Conservation (phyloP, 37 sponge, comb jelly and placozoan species). For the Axinella damicornis region DNA sequence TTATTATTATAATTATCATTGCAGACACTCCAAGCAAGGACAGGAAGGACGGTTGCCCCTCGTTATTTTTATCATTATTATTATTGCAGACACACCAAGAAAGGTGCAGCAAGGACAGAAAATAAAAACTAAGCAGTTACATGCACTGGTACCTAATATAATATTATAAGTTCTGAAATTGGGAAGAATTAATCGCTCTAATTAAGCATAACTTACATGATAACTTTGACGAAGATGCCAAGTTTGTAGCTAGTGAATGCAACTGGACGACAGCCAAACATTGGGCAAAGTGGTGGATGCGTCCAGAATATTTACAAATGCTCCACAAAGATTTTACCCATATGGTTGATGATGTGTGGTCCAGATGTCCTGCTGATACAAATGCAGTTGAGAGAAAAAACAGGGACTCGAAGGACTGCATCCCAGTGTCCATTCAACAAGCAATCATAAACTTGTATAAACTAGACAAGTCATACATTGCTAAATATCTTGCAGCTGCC, state of each 20-base stretch:
- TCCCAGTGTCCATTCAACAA: background rate
- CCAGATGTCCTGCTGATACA: background rate
- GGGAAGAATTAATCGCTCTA: too few relatives aligned
- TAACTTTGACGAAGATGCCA: background rate
- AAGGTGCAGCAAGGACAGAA: too few relatives aligned
- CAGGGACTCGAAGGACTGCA: background rate
- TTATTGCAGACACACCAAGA: too few relatives aligned
- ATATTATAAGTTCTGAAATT: too few relatives aligned
- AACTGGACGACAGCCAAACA: background rate
- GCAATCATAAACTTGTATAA: background rate
- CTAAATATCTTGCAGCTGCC: slow-evolving; percentile 10
- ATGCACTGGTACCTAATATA: too few relatives aligned
- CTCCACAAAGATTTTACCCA: background rate
- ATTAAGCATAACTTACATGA: too few relatives aligned
- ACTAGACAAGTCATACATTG: slow-evolving; percentile 15
- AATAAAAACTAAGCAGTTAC: too few relatives aligned
- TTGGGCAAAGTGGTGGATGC: slow-evolving; percentile 15
- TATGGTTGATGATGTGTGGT: background rate
- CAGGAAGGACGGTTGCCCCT: too few relatives aligned
- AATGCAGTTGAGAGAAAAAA: slow-evolving; percentile 7
- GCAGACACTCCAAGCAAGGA: too few relatives aligned
- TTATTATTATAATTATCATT: too few relatives aligned
- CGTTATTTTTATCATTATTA: too few relatives aligned
- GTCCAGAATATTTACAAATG: slow-evolving; percentile 1
- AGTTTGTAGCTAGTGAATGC: background rate